Base-by-base conservation (phyloP, 2,113 vertebrate genomes). In the Actenoides lindsayi region DNA sequence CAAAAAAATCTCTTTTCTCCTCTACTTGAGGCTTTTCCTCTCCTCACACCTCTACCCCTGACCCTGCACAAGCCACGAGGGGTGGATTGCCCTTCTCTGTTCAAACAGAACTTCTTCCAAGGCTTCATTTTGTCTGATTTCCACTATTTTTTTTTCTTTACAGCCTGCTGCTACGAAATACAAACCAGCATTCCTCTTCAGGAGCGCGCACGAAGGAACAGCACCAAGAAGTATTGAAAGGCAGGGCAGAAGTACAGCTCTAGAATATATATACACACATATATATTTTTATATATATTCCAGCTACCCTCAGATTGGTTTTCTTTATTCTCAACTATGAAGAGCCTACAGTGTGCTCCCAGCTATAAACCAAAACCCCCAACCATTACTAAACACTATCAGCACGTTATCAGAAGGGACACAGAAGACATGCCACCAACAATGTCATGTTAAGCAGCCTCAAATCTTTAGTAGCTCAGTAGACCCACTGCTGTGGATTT, bases 371-470 rank as follows among this genome's bases (percentile, higher is more conserved):
- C 37, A 70, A 9, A 37, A 37, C 33, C 50, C 50, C 50, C 23
- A 11, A 7, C 35, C 35, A 89, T 48, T 80, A 70, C 59, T 76
- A 91, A 83, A 76, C 44, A 83, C 31, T 80, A 59, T 63, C 41
- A 81, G 39, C 33, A 48, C 8, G 60, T 94, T 95, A 87, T 33
- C 42, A 92, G 89, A 64, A 93, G 77, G 50, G 39, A 89, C 81
- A 94, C 82, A 82, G 84, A 91, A 83, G 54, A 75, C 95, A 96
- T 96, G 95, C 94, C 87, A 90, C 60, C 44, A 89, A 92, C 20
- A 77, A 48, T 3, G 3, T 89, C 80, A 57, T 10, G 63, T 89
- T 89, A 95, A 96, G 68, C 59, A 97, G 81, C 75, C 81, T 87
- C 53, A 13, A 31, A 41, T 31, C 76, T 96, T 96, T 96, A 96